Conservation (phyloP, 2,113 vertebrate genomes). For the Prunella himalayana region DNA sequence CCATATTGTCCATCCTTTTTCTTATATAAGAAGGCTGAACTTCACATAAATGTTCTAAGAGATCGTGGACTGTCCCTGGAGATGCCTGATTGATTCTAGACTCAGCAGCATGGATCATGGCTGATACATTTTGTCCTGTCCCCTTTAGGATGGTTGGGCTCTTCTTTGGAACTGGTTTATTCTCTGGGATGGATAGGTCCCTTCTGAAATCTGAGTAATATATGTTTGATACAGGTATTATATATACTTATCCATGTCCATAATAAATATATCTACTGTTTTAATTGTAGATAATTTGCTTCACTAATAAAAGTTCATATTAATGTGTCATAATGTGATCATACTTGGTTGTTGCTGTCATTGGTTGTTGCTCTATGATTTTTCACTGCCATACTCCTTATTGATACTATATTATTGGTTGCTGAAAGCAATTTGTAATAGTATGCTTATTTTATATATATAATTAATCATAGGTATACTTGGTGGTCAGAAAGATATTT, state of each 20-base stretch:
- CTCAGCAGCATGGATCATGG: background rate
- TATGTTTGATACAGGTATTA: rapidly evolving
- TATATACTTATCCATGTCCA: too few species aligned
- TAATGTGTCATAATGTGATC: background rate
- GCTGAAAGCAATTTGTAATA: background rate
- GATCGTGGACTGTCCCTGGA: rapidly evolving
- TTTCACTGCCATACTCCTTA: background rate
- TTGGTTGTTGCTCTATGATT: background rate
- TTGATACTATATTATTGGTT: background rate
- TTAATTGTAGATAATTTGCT: background rate
- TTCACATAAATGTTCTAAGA: rapidly evolving
- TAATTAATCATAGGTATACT: background rate
- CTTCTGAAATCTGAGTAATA: background rate
- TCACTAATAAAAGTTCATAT: background rate
- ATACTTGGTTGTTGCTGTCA: background rate
- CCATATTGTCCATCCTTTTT: background rate
- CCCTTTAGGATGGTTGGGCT: background rate
- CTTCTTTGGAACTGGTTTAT: background rate
- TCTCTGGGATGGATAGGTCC: background rate
- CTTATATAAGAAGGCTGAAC: background rate
- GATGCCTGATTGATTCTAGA: background rate
- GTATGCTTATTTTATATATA: background rate
- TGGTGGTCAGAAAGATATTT: background rate
- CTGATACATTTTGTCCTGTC: background rate
- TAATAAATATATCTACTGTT: background rate